Evolutionary conservation across 2,113 vertebrate species (phyloP).

Genomic region (Catharus minimus): DNA sequence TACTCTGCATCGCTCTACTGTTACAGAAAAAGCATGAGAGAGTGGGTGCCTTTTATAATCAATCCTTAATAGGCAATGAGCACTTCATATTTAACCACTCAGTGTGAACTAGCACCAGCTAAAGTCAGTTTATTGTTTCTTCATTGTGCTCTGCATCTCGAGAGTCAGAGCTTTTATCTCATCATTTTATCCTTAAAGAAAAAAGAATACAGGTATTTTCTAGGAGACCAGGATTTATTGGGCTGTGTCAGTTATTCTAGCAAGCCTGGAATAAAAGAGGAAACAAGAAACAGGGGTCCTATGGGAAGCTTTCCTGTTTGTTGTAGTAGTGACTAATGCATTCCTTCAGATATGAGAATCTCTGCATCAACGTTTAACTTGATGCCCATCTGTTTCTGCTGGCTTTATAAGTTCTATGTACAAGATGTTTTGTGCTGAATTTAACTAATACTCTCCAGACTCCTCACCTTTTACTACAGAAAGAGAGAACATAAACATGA

Average conservation of each 20-base stretch:
- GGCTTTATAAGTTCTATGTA: not conserved
- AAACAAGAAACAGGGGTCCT: not conserved
- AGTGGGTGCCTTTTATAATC: not conserved
- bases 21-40: not conserved
- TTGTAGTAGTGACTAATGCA: not conserved
- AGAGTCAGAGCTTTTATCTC: not conserved
- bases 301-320: not conserved
- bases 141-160: not conserved
- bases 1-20: rapidly evolving
- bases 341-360: not conserved
- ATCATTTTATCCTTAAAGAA: not conserved
- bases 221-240: not conserved
- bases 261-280: not conserved
- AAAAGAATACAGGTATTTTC: not conserved
- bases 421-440: not conserved
- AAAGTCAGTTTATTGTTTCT: not conserved
- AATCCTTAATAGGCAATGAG: not conserved
- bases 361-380: not conserved
- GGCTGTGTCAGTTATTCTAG: not conserved
- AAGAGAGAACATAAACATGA: not conserved
- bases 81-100: not conserved
- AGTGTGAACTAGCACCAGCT: not conserved
- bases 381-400: not conserved
- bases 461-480: not conserved
- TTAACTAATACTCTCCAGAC: not conserved